Conservation (phyloP, 2,888 invertebrate species). For the Catocala sponsa region DNA sequence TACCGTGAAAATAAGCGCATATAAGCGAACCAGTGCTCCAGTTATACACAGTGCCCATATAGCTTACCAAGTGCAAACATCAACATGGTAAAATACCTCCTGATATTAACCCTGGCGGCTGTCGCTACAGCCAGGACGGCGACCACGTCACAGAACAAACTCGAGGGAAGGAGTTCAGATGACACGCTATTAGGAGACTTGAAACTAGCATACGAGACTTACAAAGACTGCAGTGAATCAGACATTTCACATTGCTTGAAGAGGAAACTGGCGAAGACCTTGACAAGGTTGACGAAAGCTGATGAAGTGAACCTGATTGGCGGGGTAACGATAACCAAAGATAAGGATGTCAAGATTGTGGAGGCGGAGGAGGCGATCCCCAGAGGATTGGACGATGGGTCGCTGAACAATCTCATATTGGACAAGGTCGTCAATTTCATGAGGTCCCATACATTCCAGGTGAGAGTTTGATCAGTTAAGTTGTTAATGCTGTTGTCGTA, state of each 20-base stretch:
- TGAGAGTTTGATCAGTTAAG: constrained; percentile 59
- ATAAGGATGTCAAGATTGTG: constrained; percentile 84
- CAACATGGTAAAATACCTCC: constrained; percentile 89
- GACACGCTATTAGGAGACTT: constrained; percentile 89
- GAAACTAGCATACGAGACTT: constrained; percentile 92
- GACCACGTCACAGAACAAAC: constrained; percentile 79
- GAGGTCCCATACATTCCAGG: constrained; percentile 93
- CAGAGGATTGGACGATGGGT: constrained; percentile 91
- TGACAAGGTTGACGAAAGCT: constrained; percentile 91
- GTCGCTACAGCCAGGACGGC: constrained; percentile 86
- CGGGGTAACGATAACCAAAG: constrained; percentile 92
- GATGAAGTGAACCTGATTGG: constrained; percentile 91
- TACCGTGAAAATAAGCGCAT: constrained; percentile 86
- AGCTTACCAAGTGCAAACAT: constrained; percentile 76
- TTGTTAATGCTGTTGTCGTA: too few relatives aligned
- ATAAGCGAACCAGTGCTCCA: constrained; percentile 82
- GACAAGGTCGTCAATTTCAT: constrained; percentile 92
- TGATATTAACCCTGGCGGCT: constrained; percentile 86
- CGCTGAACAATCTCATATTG: constrained; percentile 92
- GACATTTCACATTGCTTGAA: constrained; percentile 93
- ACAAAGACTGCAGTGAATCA: constrained; percentile 92
- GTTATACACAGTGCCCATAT: constrained; percentile 81
- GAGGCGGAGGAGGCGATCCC: constrained; percentile 92
- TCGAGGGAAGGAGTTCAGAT: constrained; percentile 79
- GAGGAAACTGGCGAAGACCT: constrained; percentile 92